Conservation (phyloP, 2,113 vertebrate species). For the Upupa epops region DNA sequence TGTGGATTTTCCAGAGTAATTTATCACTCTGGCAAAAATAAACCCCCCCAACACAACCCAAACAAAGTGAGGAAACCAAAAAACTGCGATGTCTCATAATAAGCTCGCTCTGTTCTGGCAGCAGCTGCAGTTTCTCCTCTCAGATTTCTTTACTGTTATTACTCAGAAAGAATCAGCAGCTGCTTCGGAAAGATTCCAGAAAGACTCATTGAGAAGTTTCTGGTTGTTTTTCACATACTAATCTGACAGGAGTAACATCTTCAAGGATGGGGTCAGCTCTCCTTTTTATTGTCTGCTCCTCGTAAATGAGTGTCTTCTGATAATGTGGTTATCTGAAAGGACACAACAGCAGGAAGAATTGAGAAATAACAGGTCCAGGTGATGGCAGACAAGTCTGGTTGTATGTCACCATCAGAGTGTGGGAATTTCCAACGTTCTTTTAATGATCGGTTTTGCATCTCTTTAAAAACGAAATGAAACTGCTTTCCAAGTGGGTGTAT, state of each 20-base stretch:
- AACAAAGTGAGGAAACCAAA: slow-evolving; percentile 42
- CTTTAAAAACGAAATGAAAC: neutral
- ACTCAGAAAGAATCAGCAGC: slow-evolving; percentile 56
- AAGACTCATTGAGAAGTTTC: slow-evolving; percentile 40
- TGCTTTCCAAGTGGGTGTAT: slow-evolving; percentile 6
- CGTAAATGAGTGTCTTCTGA: slow-evolving; percentile 9
- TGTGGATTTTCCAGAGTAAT: slow-evolving; percentile 26
- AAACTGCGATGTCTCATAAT: slow-evolving; percentile 20
- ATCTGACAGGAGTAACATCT: slow-evolving; percentile 17
- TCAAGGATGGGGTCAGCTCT: neutral
- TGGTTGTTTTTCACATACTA: slow-evolving; percentile 32
- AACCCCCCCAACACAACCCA: slow-evolving; percentile 38
- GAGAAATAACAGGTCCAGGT: neutral
- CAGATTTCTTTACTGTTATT: slow-evolving; percentile 59
- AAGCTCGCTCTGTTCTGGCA: slow-evolving; percentile 43
- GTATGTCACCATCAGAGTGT: neutral
- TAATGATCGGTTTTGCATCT: neutral
- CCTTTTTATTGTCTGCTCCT: neutral
- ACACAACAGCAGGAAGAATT: neutral
- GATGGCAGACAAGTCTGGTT: neutral
- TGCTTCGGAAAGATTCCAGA: slow-evolving; percentile 64
- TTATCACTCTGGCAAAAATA: neutral
- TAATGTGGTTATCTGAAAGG: neutral
- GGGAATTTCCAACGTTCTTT: neutral
- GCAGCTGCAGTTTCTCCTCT: slow-evolving; percentile 67